phyloP scores from a whole-genome alignment of 1,140 invertebrate genomes.

The Drosophila aff. region DNA sequence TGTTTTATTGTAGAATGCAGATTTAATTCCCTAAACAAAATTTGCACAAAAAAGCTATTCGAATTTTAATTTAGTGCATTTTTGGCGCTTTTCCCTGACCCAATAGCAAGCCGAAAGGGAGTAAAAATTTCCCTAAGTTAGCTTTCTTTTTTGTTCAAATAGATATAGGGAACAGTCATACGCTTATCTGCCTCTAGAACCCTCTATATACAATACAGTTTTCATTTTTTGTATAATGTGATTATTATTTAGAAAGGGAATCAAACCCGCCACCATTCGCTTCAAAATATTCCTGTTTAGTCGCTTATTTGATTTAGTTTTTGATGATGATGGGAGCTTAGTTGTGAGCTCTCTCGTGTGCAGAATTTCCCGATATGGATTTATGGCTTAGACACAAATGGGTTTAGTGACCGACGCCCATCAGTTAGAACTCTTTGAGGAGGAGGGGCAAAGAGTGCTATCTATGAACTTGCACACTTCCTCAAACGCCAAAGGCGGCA shows the following conservation, averaged over 20 bases:
- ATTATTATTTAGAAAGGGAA: background rate
- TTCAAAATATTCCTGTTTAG: background rate
- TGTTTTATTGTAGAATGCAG: too few relatives aligned
- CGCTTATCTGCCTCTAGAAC: too few relatives aligned
- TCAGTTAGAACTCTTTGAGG: conserved; percentile 17
- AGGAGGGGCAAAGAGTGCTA: conserved; percentile 6
- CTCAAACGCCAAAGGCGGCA: conserved; percentile 57
- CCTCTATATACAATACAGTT: too few relatives aligned
- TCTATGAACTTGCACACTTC: conserved; percentile 64
- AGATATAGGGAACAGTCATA: background rate
- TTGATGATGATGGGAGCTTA: conserved; percentile 30
- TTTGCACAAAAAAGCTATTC: too few relatives aligned
- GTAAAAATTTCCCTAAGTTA: too few relatives aligned
- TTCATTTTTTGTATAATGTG: too few relatives aligned
- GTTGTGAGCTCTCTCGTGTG: conserved; percentile 26
- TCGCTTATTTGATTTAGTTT: conserved; percentile 8
- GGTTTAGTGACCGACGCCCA: conserved; percentile 72
- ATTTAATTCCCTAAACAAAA: too few relatives aligned
- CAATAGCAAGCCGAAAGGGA: too few relatives aligned
- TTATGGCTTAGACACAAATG: conserved; percentile 37
- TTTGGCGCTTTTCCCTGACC: too few relatives aligned
- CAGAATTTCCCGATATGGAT: conserved; percentile 63
- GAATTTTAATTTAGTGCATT: too few relatives aligned
- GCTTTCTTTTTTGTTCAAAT: background rate
- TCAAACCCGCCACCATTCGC: background rate